A percentile compares a stretch with the other conserved stretches of the same genome.
Evolutionary conservation across 2,888 invertebrate species (phyloP).

Genomic region (Andrena camellia): DNA sequence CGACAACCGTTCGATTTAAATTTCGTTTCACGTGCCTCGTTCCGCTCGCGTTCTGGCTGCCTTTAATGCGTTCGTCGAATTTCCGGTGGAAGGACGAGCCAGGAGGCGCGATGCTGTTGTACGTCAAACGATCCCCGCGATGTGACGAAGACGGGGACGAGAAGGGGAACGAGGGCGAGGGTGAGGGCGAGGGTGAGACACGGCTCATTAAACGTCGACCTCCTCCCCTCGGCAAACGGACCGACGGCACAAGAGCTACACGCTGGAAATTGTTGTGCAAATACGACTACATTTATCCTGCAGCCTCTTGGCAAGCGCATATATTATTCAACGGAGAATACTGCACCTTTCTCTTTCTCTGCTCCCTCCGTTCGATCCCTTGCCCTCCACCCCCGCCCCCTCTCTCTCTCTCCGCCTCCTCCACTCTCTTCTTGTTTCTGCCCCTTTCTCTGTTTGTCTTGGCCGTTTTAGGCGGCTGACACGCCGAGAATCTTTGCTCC

Average conservation of each 20-base stretch:
- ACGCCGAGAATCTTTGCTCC: conserved; percentile 43
- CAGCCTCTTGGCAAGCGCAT: conserved; percentile 71
- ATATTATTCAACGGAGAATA: conserved; percentile 78
- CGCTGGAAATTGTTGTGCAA: conserved; percentile 77
- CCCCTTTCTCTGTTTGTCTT: conserved; percentile 26
- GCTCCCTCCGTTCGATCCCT: conserved; percentile 21
- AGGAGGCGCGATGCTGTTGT: conserved; percentile 16
- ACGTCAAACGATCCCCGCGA: conserved; percentile 57
- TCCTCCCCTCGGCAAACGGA: conserved; percentile 68
- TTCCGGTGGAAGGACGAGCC: conserved; percentile 36
- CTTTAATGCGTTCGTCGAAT: conserved; percentile 13
- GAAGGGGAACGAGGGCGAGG: conserved; percentile 44
- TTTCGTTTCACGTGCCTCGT: conserved; percentile 6
- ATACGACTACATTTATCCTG: conserved; percentile 74
- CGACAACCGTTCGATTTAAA: conserved; percentile 2
- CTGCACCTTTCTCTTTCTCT: conserved; percentile 52
- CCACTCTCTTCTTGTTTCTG: not conserved
- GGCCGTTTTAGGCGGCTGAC: conserved; percentile 30
- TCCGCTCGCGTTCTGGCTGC: not conserved
- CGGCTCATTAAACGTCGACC: conserved; percentile 74
- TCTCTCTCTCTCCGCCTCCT: not conserved
- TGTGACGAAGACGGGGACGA: conserved; percentile 44
- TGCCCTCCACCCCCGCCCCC: not conserved
- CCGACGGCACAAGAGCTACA: conserved; percentile 65
- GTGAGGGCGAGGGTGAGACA: conserved; percentile 66